Percentiles rank a stretch among this genome's conserved stretches.
These are phyloP conservation scores for Spondyliosoma cantharus DNA, from an alignment of 2,797 vertebrate genomes.

Conservation along the genomic window DNA sequence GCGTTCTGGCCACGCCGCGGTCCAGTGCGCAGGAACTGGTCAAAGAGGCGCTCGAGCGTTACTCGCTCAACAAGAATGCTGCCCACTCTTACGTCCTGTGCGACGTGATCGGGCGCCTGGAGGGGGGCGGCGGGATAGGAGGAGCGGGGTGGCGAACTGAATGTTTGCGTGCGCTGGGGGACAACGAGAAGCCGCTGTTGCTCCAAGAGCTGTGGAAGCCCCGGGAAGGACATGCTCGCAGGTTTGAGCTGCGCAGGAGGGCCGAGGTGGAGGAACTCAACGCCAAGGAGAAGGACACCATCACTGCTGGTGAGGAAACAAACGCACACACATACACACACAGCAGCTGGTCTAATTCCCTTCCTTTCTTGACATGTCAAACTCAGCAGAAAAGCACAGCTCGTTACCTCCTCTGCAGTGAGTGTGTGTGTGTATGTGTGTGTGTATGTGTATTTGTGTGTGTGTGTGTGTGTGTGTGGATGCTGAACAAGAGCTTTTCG, in stretches of 20 bases:
- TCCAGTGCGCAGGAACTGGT: slow-evolving; percentile 93
- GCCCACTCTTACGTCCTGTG: slow-evolving; percentile 90
- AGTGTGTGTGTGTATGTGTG: slow-evolving; percentile 15
- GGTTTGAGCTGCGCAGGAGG: slow-evolving; percentile 91
- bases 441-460: slow-evolving; percentile 31
- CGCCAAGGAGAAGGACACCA: slow-evolving; percentile 92
- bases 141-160: slow-evolving; percentile 89
- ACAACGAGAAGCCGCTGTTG: slow-evolving; percentile 93
- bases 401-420: slow-evolving; percentile 65
- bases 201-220: slow-evolving; percentile 97
- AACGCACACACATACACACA: slow-evolving; percentile 32
- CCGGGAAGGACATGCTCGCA: slow-evolving; percentile 90
- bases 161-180: slow-evolving; percentile 89
- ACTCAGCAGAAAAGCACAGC: slow-evolving; percentile 76
- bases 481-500: slow-evolving; percentile 41
- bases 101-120: slow-evolving; percentile 91
- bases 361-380: slow-evolving; percentile 69
- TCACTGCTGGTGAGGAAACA: slow-evolving; percentile 91
- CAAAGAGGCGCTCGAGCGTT: slow-evolving; percentile 94
- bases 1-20: slow-evolving; percentile 91
- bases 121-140: slow-evolving; percentile 84
- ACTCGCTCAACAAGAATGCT: slow-evolving; percentile 88
- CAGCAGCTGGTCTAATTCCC: slow-evolving; percentile 64
- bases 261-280: slow-evolving; percentile 92
- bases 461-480: slow-evolving; percentile 15